Percentiles rank a stretch among this genome's conserved stretches.
Conservation (phyloP, 2,113 vertebrate genomes). For the Semnornis frantzii region DNA sequence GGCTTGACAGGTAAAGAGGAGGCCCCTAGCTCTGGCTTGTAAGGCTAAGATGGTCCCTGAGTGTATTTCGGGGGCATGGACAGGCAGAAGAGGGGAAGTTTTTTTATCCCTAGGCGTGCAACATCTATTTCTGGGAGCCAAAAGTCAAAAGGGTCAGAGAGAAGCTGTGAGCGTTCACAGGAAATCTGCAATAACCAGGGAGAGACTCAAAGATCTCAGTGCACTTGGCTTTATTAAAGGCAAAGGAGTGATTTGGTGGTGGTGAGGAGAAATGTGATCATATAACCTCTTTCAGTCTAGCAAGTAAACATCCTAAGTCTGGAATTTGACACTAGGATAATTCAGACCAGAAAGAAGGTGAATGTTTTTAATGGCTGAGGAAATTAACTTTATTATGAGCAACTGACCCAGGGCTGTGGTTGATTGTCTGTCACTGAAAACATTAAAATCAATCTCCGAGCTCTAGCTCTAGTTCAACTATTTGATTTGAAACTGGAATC, state of each 20-base stretch:
- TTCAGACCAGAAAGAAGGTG: constrained; percentile 53
- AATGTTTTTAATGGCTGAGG: constrained; percentile 33
- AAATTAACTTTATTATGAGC: constrained; percentile 25
- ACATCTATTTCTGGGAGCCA: neutral
- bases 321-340: constrained; percentile 37
- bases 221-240: neutral
- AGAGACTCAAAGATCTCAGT: neutral
- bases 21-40: neutral
- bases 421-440: constrained; percentile 10
- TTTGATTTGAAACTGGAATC: constrained; percentile 26
- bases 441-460: neutral
- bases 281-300: neutral
- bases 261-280: neutral
- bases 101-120: neutral
- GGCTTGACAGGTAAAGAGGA: neutral
- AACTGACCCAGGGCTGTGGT: neutral
- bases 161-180: neutral
- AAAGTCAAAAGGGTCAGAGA: neutral
- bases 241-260: neutral
- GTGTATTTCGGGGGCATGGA: neutral
- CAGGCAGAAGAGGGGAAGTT: neutral
- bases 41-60: neutral
- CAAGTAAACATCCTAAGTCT: neutral
- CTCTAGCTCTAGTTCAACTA: neutral
- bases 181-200: neutral